Evolutionary conservation across 1,140 invertebrate species (phyloP).

Genomic region (Kradibia gibbosae): DNA sequence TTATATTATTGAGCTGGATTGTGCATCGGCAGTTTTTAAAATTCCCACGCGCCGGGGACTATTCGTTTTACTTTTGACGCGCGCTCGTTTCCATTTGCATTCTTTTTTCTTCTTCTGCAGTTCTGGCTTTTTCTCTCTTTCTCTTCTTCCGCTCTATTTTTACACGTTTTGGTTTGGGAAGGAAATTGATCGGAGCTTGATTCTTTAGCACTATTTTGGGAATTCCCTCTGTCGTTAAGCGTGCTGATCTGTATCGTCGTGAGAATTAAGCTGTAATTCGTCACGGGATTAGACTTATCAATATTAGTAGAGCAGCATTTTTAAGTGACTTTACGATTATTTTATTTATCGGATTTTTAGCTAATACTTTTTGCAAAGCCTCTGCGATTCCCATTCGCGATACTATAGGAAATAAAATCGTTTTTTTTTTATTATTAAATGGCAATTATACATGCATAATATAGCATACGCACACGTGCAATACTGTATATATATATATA

Average conservation of each 20-base stretch:
- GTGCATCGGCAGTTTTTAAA: neutral
- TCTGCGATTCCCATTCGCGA: no score
- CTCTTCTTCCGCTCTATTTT: neutral
- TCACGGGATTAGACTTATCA: constrained; percentile 25
- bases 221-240: neutral
- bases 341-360: constrained; percentile 8
- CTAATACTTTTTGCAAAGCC: neutral
- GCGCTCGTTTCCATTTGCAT: constrained; percentile 14
- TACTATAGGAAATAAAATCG: no score
- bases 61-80: constrained; percentile 42
- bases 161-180: neutral
- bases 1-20: constrained; percentile 30
- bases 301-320: neutral
- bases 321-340: constrained; percentile 28
- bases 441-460: no score
- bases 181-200: neutral
- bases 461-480: no score
- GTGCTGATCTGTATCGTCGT: neutral
- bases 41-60: neutral
- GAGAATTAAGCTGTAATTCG: neutral
- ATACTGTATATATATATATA: no score
- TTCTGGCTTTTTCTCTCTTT: neutral
- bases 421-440: no score
- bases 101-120: neutral
- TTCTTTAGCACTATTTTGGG: constrained; percentile 36